Conservation (phyloP, 2,888 invertebrate genomes). For the Onthophagus sagittarius region DNA sequence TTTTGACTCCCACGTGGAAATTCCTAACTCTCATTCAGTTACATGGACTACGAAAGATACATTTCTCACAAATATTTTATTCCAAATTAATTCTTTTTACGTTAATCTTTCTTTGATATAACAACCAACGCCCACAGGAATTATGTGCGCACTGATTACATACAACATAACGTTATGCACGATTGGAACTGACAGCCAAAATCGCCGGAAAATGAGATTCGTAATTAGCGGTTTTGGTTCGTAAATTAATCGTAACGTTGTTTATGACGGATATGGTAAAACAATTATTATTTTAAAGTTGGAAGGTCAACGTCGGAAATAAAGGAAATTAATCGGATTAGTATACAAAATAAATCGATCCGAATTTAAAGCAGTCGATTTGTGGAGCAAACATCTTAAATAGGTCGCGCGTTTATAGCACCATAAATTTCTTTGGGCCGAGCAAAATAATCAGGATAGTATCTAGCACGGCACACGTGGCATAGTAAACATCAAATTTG, state of each 20-base stretch:
- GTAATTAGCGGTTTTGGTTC: not conserved
- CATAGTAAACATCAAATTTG: not conserved
- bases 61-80: not conserved
- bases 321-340: not conserved
- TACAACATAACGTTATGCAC: not conserved
- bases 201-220: not conserved
- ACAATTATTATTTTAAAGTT: too few relatives aligned
- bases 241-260: not conserved
- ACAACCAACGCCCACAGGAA: not conserved
- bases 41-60: not conserved
- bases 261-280: not conserved
- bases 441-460: not conserved
- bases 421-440: not conserved
- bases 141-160: not conserved
- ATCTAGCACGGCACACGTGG: not conserved
- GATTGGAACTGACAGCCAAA: not conserved
- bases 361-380: not conserved
- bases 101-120: not conserved
- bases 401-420: not conserved
- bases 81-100: not conserved
- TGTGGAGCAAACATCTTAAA: not conserved
- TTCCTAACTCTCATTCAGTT: not conserved
- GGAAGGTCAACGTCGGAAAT: not conserved
- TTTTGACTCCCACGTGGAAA: slow-evolving; percentile 10
- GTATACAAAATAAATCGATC: not conserved